Percentiles rank a stretch among this genome's conserved stretches.
These are phyloP conservation scores for Drosophila kepulauana DNA, from an alignment of 1,140 invertebrate species.

Conservation along the genomic window DNA sequence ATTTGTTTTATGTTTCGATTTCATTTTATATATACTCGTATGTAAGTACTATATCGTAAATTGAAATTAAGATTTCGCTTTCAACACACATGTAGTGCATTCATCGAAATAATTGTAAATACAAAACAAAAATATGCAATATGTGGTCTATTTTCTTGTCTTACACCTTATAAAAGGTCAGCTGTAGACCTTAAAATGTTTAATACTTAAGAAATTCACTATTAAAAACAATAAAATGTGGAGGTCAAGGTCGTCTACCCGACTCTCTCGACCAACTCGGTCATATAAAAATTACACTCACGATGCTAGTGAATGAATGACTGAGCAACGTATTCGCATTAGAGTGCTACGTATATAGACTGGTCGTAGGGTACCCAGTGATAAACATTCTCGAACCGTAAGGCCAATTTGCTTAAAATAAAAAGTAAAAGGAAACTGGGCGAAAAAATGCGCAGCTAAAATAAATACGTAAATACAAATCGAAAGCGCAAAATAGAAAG, in stretches of 20 bases:
- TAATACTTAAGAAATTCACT: not conserved
- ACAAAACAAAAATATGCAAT: not conserved
- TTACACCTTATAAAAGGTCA: not conserved
- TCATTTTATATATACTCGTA: constrained; percentile 17
- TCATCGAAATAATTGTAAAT: constrained; percentile 28
- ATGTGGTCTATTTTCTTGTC: not conserved
- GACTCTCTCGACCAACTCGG: not conserved
- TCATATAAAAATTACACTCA: not conserved
- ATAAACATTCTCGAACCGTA: not conserved
- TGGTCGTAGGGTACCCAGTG: constrained; percentile 8
- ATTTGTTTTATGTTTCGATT: constrained; percentile 27
- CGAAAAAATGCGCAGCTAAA: constrained; percentile 57
- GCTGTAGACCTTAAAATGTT: not conserved
- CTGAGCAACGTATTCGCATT: no score
- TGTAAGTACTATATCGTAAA: constrained; percentile 16
- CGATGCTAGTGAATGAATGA: no score
- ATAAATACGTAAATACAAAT: constrained; percentile 78
- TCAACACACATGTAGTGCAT: constrained; percentile 24
- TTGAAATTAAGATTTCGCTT: constrained; percentile 60
- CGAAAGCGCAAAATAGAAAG: constrained; percentile 81
- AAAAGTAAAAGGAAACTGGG: constrained; percentile 53
- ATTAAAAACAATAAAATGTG: not conserved
- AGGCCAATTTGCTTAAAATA: constrained; percentile 52
- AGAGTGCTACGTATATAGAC: no score
- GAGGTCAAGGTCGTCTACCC: not conserved